A percentile compares a stretch with the other conserved stretches of the same genome.
These are phyloP conservation scores for Orycteropus afer DNA, from an alignment of 2,113 vertebrate genomes.

Conservation along the genomic window DNA sequence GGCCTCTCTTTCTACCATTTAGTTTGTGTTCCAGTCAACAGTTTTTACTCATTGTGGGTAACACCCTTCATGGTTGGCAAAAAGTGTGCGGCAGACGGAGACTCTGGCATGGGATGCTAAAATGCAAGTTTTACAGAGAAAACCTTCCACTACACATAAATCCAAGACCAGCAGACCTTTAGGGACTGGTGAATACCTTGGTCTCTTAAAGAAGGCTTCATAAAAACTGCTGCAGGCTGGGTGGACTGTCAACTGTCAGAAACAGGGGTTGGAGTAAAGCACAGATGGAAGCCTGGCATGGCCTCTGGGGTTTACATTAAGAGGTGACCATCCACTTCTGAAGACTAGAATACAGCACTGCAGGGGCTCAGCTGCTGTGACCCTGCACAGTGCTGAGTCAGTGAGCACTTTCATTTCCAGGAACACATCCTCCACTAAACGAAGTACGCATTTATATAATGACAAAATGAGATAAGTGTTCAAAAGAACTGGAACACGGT, in stretches of 20 bases:
- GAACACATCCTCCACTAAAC: neutral
- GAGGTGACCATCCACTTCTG: neutral
- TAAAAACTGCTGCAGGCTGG: neutral
- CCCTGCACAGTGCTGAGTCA: neutral
- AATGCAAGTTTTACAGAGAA: neutral
- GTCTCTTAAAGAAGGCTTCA: neutral
- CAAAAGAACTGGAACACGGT: neutral
- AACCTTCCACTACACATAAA: neutral
- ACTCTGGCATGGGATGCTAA: neutral
- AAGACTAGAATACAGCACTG: rapidly evolving
- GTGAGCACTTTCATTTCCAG: neutral
- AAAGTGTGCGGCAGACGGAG: neutral
- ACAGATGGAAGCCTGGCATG: rapidly evolving
- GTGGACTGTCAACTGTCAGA: rapidly evolving
- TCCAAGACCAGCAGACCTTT: neutral
- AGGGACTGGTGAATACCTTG: neutral
- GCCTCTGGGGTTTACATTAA: neutral
- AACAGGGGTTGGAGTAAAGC: rapidly evolving
- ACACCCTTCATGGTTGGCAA: too few species aligned
- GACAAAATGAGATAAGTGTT: neutral
- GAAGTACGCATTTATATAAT: neutral
- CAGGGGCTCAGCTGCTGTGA: rapidly evolving
- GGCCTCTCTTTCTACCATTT: neutral
- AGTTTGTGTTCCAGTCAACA: neutral
- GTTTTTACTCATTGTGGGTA: neutral